Evolutionary conservation across 2,888 invertebrate species (phyloP), one percentile per base, ranked within the genome.

Genomic region (Lordiphosa andalusiaca): DNA sequence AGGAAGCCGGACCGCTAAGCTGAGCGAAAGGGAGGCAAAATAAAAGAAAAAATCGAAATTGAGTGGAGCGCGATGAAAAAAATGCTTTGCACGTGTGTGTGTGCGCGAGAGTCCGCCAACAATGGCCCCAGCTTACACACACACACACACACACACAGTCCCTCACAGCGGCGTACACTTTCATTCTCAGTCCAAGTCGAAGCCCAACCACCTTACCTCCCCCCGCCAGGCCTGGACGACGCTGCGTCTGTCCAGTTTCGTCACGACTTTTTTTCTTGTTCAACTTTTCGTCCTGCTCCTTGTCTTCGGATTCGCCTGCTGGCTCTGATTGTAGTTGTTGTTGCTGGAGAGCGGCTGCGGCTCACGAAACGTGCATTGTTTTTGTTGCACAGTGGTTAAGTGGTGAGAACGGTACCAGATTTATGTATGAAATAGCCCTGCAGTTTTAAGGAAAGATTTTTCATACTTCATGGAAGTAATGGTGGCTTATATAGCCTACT

Each of bases 211-310:
- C 25, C 48, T 44, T 23, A 4, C 46, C 6, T 13, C 33, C 35
- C 41, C 37, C 39, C 35, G 51, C 54, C 25, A 53, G 48, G 40
- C 54, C 60, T 62, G 71, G 73, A 61, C 76, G 81, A 54, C 77
- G 81, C 61, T 54, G 63, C 74, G 75, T 78, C 83, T 84, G 77
- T 77, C 77, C 85, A 85, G 84, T 83, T 75, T 51, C 62, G 62
- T 76, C 82, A 81, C 68, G 66, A 67, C 65, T 56, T 82, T 67
- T 64, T 78, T 53, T 52, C 56, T 73, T 61, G 71, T 73, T 60
- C 54, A 78, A 74, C 71, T 75, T 72, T 80, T 84, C 81, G 84
- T 84, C 84, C 84, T 80, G 84, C 84, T 77, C 80, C 84, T 78
- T 78, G 84, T 85, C 85, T 85, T 78, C 59, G 84, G 81, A 72